Base-by-base conservation (phyloP, 2,888 invertebrate genomes). In the Myopa tessellatipennis region DNA sequence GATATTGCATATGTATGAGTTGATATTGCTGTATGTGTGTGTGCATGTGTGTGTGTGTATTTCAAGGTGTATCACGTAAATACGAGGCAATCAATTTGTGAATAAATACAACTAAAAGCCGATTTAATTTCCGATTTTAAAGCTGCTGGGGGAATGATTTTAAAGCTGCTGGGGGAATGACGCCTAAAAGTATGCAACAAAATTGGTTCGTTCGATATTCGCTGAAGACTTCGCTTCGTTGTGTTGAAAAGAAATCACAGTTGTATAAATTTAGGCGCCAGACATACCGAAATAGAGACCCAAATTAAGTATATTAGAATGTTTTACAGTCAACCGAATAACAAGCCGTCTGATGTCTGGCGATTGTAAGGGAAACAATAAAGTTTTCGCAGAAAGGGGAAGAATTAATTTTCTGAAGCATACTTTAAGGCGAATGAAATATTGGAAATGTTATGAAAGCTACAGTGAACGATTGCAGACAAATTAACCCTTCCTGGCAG, bases 131-230 rank as follows among this genome's bases (percentile, higher is more conserved):
- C 50, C 52, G 34, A 69, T 69, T 67, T 67, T 38, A 36, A 34
- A 58, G 18, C 16, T 4, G 14, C 58, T 58, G 16, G 3, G 55
- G 12, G 10, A 10, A 55, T n/a, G 34, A 69, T 69, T 67, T 67
- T 38, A 36, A 34, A 58, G 18, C 16, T 4, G 78, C 80, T 58
- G 18, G 5, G 8, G n/a, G n/a, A n/a, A n/a, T n/a, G n/a, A n/a
- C n/a, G 61, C 61, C 73, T 81, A 83, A 83, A 84, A 84, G 83
- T 83, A 84, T 82, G 84, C 83, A 84, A 84, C 26, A 34, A 63
- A 63, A 63, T 65, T 38, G 12, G n/a, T 55, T 16, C 4, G 1
- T 16, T 55, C 55, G n/a, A 6, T n/a, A 55, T n/a, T 38, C 36
- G 8, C 2, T 26, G 1, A 26, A 26, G 2, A 26, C 1, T 26